Conservation (phyloP, 2,113 vertebrate genomes). For the Eupsittula cactorum region DNA sequence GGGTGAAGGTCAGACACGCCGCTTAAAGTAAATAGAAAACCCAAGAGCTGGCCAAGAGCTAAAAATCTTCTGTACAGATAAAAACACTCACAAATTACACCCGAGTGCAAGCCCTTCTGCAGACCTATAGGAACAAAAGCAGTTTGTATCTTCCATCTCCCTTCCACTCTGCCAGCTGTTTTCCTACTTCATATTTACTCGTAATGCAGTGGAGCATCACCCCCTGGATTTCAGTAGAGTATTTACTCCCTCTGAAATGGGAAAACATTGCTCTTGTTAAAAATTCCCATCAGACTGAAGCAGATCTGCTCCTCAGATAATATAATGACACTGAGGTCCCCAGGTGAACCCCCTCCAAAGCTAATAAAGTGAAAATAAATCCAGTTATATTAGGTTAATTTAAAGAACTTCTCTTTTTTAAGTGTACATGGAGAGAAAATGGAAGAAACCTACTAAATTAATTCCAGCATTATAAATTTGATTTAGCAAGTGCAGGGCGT, state of each 20-base stretch:
- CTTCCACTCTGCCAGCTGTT: neutral
- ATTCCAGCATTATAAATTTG: slow-evolving; percentile 56
- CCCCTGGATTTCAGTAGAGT: slow-evolving; percentile 3
- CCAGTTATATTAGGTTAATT: slow-evolving; percentile 44
- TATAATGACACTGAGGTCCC: slow-evolving; percentile 28
- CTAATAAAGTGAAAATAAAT: slow-evolving; percentile 62
- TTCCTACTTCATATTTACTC: neutral
- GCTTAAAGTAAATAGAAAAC: neutral
- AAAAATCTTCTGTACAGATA: neutral
- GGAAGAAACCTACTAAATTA: slow-evolving; percentile 55
- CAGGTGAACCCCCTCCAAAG: slow-evolving; percentile 50
- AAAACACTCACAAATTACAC: neutral
- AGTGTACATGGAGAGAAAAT: slow-evolving; percentile 26
- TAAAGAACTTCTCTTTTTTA: slow-evolving; percentile 49
- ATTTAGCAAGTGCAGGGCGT: slow-evolving; percentile 28
- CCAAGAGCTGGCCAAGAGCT: neutral
- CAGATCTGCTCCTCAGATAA: slow-evolving; percentile 51
- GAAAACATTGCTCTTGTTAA: slow-evolving; percentile 43
- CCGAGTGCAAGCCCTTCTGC: neutral
- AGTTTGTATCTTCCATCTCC: neutral
- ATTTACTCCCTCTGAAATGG: slow-evolving; percentile 27
- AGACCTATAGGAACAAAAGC: neutral
- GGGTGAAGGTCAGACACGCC: neutral
- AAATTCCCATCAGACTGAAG: slow-evolving; percentile 31
- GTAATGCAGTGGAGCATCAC: neutral